Evolutionary conservation across 2,888 invertebrate species (phyloP).

Genomic region (Glomeris marginata): DNA sequence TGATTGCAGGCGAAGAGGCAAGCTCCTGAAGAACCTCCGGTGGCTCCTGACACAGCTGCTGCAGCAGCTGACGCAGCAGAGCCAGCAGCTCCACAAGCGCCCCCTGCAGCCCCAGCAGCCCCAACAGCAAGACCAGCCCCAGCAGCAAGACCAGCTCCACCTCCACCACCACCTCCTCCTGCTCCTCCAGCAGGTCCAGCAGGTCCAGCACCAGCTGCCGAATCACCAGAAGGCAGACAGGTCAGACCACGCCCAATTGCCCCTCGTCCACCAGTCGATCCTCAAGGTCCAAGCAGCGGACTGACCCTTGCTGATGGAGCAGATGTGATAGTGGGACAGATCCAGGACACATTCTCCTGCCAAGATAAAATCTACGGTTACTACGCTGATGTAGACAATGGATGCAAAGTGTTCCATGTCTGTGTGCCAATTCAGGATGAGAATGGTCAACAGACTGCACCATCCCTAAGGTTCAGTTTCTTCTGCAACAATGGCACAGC

Average conservation of each 20-base stretch:
- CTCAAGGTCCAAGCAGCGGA: too few relatives aligned
- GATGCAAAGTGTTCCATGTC: slow-evolving; percentile 11
- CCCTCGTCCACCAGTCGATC: too few relatives aligned
- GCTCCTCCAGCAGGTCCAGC: slow-evolving; percentile 5
- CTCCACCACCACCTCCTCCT: background rate
- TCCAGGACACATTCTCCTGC: slow-evolving; percentile 20
- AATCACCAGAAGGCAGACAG: background rate
- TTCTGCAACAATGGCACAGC: slow-evolving; percentile 13
- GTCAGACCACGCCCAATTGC: background rate
- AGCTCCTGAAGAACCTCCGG: background rate
- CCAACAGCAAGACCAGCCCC: slow-evolving; percentile 1
- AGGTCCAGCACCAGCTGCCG: background rate
- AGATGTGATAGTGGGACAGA: slow-evolving; percentile 10
- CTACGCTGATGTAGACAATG: slow-evolving; percentile 19
- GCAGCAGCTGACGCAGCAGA: slow-evolving; percentile 2
- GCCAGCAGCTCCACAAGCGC: slow-evolving; percentile 6
- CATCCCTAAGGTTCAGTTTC: slow-evolving; percentile 11
- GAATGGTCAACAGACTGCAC: slow-evolving; percentile 7
- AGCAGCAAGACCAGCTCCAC: slow-evolving; percentile 1
- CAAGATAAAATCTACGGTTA: slow-evolving; percentile 21
- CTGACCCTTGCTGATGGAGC: slow-evolving; percentile 9
- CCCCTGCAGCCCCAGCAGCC: slow-evolving; percentile 3
- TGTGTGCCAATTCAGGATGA: slow-evolving; percentile 10
- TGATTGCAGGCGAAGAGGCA: too few relatives aligned
- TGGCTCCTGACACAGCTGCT: background rate